Conservation (phyloP, 2,797 vertebrate genomes). For the Alosa sapidissima region DNA sequence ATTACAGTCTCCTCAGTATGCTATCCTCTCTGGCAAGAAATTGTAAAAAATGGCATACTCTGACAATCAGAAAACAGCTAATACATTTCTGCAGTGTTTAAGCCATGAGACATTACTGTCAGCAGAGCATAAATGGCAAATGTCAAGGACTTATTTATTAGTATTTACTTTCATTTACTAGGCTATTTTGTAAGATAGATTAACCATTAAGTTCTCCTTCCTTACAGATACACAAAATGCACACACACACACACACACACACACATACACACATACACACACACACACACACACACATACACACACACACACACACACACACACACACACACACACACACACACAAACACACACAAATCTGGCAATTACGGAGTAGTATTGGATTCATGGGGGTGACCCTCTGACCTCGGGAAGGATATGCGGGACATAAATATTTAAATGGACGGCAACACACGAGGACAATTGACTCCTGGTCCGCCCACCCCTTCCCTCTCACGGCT, state of each 20-base stretch:
- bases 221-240: neutral
- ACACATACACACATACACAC: conserved; percentile 6
- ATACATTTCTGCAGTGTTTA: neutral
- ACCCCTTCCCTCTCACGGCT: conserved; percentile 43
- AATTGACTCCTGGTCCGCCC: conserved; percentile 17
- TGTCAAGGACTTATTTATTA: conserved; percentile 5
- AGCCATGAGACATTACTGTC: neutral
- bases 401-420: conserved; percentile 17
- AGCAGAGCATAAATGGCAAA: neutral
- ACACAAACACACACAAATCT: neutral
- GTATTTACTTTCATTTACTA: neutral
- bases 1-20: neutral
- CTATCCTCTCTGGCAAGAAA: neutral
- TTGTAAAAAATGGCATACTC: neutral
- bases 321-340: conserved; percentile 8
- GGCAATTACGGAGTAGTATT: neutral
- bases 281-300: conserved; percentile 5
- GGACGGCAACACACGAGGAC: conserved; percentile 18
- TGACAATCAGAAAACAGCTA: neutral
- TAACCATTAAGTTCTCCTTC: conserved; percentile 4
- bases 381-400: conserved; percentile 11
- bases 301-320: neutral
- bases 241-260: neutral
- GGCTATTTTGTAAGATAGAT: neutral
- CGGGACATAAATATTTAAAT: conserved; percentile 24